These are phyloP conservation scores for Rhynchotus rufescens DNA, from an alignment of 2,797 vertebrate genomes.

Conservation along the genomic window DNA sequence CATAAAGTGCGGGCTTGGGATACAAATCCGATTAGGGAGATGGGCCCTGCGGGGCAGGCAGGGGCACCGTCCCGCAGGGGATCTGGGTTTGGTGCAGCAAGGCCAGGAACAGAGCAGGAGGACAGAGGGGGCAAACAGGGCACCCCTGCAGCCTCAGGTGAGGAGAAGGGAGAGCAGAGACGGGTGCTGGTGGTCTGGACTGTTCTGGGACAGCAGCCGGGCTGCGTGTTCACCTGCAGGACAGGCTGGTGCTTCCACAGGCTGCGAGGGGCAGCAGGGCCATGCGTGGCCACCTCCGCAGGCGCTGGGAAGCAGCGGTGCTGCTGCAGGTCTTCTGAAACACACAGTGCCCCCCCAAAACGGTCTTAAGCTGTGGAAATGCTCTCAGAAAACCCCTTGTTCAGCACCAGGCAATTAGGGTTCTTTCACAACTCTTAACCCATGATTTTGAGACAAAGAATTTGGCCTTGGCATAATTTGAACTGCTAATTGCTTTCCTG, in stretches of 20 bases:
- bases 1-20: neutral
- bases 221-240: neutral
- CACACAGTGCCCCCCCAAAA: neutral
- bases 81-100: fast-evolving
- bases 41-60: neutral
- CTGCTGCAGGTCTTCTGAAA: neutral
- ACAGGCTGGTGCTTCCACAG: neutral
- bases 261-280: neutral
- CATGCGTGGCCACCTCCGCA: neutral
- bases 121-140: fast-evolving
- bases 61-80: fast-evolving
- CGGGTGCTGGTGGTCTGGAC: neutral
- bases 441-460: slow-evolving; percentile 55
- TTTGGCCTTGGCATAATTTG: slow-evolving; percentile 52
- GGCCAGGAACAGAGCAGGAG: neutral
- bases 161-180: neutral
- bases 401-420: slow-evolving; percentile 58
- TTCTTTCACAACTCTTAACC: slow-evolving; percentile 60
- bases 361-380: slow-evolving; percentile 12
- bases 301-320: neutral
- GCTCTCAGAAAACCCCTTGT: slow-evolving; percentile 17
- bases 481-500: slow-evolving; percentile 62
- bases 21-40: neutral
- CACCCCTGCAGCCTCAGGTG: neutral
- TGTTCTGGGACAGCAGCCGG: neutral